A percentile compares a stretch with the other conserved stretches of the same genome.
Conservation (phyloP, 1,140 invertebrate species). For the Acromyrmex charruanus region DNA sequence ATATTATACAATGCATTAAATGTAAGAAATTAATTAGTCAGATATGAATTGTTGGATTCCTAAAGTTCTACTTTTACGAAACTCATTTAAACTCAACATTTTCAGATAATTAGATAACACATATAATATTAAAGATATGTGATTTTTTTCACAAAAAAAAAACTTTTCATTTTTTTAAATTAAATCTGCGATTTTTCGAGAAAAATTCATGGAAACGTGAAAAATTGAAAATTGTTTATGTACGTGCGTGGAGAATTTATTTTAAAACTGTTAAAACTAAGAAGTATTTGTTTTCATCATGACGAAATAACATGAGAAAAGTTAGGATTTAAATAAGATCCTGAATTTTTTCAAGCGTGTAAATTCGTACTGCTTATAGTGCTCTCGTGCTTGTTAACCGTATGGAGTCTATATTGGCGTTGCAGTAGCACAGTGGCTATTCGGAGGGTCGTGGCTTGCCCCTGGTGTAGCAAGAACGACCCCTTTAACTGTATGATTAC, state of each 20-base stretch:
- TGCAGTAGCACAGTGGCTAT: slow-evolving; percentile 41
- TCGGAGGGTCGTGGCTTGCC: slow-evolving; percentile 34
- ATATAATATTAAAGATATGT: neutral
- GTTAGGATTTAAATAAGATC: neutral
- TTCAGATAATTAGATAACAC: neutral
- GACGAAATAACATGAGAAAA: neutral
- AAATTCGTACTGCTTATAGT: slow-evolving; percentile 2
- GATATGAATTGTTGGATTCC: neutral
- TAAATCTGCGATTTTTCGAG: slow-evolving; percentile 4
- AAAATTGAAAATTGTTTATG: neutral
- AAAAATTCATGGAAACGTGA: neutral
- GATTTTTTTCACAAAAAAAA: neutral
- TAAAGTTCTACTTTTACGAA: slow-evolving; percentile 11
- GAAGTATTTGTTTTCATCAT: neutral
- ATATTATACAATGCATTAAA: neutral
- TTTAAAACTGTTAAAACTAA: neutral
- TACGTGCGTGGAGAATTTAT: neutral
- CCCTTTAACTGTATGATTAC: slow-evolving; percentile 74
- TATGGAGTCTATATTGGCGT: slow-evolving; percentile 56
- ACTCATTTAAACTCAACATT: neutral
- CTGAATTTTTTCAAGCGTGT: slow-evolving; percentile 10
- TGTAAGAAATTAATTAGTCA: slow-evolving; percentile 12
- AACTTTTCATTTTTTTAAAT: neutral
- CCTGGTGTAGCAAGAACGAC: slow-evolving; percentile 61
- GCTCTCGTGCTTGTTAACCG: slow-evolving; percentile 60